phyloP scores from a whole-genome alignment of 2,888 invertebrate species.

The Epinotia demarniana region DNA sequence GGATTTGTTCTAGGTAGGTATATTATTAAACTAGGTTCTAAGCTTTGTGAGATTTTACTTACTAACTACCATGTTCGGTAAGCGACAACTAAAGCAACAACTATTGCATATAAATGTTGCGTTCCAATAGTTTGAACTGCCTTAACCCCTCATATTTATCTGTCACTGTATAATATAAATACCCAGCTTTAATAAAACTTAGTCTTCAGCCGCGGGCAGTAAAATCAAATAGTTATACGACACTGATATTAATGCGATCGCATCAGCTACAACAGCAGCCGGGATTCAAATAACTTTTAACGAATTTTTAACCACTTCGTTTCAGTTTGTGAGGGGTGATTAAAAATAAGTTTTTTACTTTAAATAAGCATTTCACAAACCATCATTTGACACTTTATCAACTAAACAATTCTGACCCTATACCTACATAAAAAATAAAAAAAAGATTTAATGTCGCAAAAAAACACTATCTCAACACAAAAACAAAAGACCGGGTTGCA shows the following conservation, averaged over 20 bases:
- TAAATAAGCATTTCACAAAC: too few species aligned
- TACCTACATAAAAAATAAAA: too few species aligned
- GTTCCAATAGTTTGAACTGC: background rate
- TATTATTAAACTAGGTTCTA: background rate
- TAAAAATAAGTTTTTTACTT: too few species aligned
- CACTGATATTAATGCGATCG: slow-evolving; percentile 54
- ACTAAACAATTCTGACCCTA: too few species aligned
- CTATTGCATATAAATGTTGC: background rate
- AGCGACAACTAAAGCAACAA: too few species aligned
- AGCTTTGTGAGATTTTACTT: background rate
- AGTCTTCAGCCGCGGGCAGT: slow-evolving; percentile 50
- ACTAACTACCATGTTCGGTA: background rate
- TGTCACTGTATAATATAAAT: slow-evolving; percentile 3
- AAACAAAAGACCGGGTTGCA: too few species aligned
- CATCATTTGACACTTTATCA: too few species aligned
- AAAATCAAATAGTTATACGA: slow-evolving; percentile 55
- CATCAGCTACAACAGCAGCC: slow-evolving; percentile 34
- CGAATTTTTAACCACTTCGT: too few species aligned
- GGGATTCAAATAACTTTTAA: background rate
- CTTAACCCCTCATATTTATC: slow-evolving; percentile 1
- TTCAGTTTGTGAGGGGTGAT: too few species aligned
- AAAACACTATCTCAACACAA: too few species aligned
- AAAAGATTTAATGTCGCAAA: too few species aligned
- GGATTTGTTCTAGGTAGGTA: background rate
- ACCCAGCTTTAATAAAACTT: slow-evolving; percentile 24